These are phyloP conservation scores for Hypercompe scribonia DNA, from an alignment of 2,888 invertebrate species.

Conservation along the genomic window DNA sequence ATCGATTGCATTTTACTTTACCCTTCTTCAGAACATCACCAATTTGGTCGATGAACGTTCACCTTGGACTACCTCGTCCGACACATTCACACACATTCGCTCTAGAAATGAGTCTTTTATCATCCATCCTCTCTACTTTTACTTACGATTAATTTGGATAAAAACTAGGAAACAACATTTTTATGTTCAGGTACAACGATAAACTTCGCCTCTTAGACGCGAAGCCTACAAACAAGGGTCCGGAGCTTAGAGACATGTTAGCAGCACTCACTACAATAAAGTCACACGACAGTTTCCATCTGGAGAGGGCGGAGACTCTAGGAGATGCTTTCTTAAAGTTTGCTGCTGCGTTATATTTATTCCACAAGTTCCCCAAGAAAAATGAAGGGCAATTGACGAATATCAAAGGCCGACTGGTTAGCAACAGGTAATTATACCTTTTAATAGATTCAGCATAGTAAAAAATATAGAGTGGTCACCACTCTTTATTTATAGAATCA, in stretches of 20 bases:
- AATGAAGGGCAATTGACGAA: constrained; percentile 93
- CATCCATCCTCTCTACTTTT: no score
- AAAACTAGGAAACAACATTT: not conserved
- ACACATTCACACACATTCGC: no score
- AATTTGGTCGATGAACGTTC: no score
- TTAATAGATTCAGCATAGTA: not conserved
- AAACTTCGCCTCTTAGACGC: constrained; percentile 62
- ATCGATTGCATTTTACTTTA: no score
- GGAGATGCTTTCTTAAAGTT: constrained; percentile 96
- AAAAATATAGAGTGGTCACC: no score
- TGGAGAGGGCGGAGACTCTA: constrained; percentile 94
- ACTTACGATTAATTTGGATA: no score
- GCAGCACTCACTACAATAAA: constrained; percentile 90
- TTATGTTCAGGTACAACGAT: constrained; percentile 67
- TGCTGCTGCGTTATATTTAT: constrained; percentile 90
- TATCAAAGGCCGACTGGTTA: constrained; percentile 90
- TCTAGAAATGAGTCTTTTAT: no score
- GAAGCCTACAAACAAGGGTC: constrained; percentile 65
- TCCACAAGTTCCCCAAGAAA: constrained; percentile 88
- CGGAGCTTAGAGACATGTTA: constrained; percentile 79
- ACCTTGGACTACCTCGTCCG: no score
- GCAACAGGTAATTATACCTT: constrained; percentile 88
- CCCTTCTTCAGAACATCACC: no score
- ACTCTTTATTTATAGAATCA: no score
- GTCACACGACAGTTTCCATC: constrained; percentile 91